phyloP scores from a whole-genome alignment of 2,113 vertebrate species.

The Scatophagus argus region DNA sequence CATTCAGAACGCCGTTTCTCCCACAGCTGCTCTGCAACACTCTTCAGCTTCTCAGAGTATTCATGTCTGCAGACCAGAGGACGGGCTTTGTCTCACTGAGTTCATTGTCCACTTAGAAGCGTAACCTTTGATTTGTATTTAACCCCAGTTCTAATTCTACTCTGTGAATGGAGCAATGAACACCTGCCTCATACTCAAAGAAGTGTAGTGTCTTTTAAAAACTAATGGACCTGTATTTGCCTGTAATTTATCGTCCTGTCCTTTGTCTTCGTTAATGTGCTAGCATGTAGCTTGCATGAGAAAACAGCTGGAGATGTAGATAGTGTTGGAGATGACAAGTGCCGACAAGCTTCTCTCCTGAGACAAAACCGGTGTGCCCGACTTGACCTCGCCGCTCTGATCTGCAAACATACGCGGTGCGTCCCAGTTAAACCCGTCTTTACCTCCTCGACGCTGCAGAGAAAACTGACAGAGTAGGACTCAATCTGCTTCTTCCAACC shows the following conservation, averaged over 20 bases:
- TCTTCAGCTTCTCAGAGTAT: background rate
- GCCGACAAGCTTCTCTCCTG: slow-evolving; percentile 46
- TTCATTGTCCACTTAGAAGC: slow-evolving; percentile 32
- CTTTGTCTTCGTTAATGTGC: slow-evolving; percentile 78
- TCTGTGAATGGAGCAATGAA: slow-evolving; percentile 53
- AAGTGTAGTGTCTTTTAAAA: slow-evolving; percentile 71
- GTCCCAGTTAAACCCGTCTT: slow-evolving; percentile 33
- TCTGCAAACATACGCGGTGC: slow-evolving; percentile 68
- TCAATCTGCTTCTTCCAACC: background rate
- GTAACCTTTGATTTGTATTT: slow-evolving; percentile 57
- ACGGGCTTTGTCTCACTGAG: slow-evolving; percentile 40
- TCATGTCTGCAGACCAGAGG: slow-evolving; percentile 73
- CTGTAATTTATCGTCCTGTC: slow-evolving; percentile 78
- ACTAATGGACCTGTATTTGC: slow-evolving; percentile 79
- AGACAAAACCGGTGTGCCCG: slow-evolving; percentile 31
- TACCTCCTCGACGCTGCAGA: slow-evolving; percentile 11
- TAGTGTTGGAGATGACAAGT: slow-evolving; percentile 56
- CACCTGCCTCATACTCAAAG: slow-evolving; percentile 65
- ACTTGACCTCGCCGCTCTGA: slow-evolving; percentile 57
- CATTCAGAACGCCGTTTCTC: background rate
- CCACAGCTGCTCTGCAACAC: background rate
- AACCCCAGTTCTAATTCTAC: slow-evolving; percentile 51
- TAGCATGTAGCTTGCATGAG: slow-evolving; percentile 84
- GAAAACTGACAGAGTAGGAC: background rate
- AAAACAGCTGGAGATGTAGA: slow-evolving; percentile 75